A percentile compares a stretch with the other conserved stretches of the same genome.
phyloP scores from a whole-genome alignment of 2,797 vertebrate species.

The Periparus ater region DNA sequence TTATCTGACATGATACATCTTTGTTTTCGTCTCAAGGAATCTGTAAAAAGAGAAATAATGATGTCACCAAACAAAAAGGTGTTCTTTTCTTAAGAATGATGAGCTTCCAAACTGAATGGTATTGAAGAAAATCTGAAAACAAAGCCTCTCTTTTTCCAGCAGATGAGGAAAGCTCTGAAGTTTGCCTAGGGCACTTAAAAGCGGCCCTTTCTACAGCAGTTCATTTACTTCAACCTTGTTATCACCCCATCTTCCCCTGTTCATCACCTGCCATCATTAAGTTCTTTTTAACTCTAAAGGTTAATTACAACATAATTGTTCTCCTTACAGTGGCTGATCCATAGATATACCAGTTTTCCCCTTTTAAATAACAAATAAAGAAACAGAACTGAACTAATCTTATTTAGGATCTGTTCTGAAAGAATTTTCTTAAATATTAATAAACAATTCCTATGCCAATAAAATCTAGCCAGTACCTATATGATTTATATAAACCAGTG shows the following conservation, averaged over 20 bases:
- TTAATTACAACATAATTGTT: conserved; percentile 32
- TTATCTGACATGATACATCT: neutral
- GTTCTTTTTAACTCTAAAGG: neutral
- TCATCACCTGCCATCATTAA: neutral
- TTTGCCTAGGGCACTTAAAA: neutral
- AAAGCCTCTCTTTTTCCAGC: neutral
- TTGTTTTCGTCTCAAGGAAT: neutral
- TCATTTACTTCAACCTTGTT: neutral
- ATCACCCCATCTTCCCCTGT: neutral
- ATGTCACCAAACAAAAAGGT: neutral
- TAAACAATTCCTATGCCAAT: neutral
- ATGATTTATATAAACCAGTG: neutral
- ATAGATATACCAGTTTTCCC: neutral
- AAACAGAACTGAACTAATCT: neutral
- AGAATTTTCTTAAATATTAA: neutral
- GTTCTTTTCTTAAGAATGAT: neutral
- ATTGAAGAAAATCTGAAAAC: neutral
- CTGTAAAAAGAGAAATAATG: neutral
- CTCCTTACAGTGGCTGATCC: neutral
- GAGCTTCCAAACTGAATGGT: neutral
- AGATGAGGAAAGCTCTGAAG: neutral
- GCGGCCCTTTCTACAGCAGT: neutral
- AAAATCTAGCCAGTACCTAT: neutral
- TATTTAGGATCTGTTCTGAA: neutral
- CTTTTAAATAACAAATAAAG: neutral